A percentile compares a stretch with the other conserved stretches of the same genome.
Conservation (phyloP, 2,888 invertebrate genomes). For the Globia sparganii region DNA sequence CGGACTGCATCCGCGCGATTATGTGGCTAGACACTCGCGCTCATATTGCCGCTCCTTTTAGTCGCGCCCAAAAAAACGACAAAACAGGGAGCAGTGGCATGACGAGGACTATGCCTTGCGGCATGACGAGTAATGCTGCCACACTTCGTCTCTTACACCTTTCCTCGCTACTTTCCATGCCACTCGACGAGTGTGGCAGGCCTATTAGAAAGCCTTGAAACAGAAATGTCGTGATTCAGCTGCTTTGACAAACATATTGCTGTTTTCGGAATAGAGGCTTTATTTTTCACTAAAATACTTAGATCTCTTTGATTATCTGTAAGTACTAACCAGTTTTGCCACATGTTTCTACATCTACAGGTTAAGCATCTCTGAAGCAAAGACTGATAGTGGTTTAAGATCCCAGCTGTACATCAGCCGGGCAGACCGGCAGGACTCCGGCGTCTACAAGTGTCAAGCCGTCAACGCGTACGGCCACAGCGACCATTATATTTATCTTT, state of each 20-base stretch:
- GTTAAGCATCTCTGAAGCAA: constrained; percentile 93
- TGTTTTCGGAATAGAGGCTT: neutral
- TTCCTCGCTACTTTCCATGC: no score
- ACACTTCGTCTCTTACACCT: no score
- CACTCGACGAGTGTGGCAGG: no score
- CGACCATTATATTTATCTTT: constrained; percentile 93
- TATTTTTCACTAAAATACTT: neutral
- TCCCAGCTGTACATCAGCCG: constrained; percentile 94
- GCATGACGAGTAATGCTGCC: neutral
- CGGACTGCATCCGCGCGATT: neutral
- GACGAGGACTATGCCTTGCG: neutral
- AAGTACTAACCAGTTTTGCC: neutral
- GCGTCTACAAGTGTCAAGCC: constrained; percentile 94
- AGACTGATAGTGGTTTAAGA: constrained; percentile 94
- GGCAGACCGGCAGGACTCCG: constrained; percentile 94
- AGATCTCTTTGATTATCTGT: neutral
- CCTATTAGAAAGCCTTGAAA: neutral
- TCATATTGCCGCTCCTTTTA: no score
- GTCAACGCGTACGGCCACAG: constrained; percentile 94
- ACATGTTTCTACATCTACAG: constrained; percentile 77
- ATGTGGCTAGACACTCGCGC: neutral
- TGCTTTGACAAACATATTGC: neutral
- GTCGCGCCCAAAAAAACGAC: neutral
- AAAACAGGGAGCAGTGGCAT: neutral
- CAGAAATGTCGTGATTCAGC: neutral